Percentiles rank a stretch among this genome's conserved stretches.
These are phyloP conservation scores for Oreortyx pictus DNA, from an alignment of 2,797 vertebrate species.

Conservation along the genomic window DNA sequence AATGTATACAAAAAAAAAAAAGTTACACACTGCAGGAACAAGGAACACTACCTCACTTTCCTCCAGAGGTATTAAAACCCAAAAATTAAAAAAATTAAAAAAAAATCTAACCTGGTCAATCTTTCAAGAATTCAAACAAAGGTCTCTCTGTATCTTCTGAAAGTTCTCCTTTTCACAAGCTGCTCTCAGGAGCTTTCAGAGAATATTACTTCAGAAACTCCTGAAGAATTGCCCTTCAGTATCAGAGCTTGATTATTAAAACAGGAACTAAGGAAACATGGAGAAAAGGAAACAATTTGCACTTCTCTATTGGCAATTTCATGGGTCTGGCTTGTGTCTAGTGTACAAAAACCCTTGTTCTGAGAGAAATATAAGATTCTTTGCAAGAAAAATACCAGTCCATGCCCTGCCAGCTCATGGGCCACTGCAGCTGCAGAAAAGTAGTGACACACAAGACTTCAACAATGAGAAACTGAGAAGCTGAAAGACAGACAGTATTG, in stretches of 20 bases:
- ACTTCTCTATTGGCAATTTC: neutral
- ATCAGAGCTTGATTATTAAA: neutral
- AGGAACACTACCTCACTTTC: neutral
- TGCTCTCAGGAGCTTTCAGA: neutral
- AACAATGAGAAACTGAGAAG: neutral
- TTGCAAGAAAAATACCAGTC: neutral
- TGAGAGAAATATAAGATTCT: neutral
- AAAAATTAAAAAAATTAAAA: neutral
- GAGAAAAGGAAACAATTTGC: neutral
- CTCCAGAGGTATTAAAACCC: neutral
- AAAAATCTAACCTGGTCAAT: neutral
- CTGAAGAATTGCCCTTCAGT: neutral
- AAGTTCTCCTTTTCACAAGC: neutral
- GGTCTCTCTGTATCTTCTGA: neutral
- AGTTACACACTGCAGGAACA: neutral
- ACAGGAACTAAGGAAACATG: neutral
- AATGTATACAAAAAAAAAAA: neutral
- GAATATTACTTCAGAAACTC: neutral
- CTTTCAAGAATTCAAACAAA: neutral
- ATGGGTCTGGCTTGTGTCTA: neutral
- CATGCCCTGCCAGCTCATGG: neutral
- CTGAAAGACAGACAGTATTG: neutral
- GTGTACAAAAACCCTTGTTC: neutral
- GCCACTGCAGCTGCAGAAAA: neutral
- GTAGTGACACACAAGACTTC: neutral